Percentiles rank a stretch among this genome's conserved stretches.
These are phyloP conservation scores for Glandiceps talaboti DNA, from an alignment of 53 echinoderm and acorn worm genomes.

Conservation along the genomic window DNA sequence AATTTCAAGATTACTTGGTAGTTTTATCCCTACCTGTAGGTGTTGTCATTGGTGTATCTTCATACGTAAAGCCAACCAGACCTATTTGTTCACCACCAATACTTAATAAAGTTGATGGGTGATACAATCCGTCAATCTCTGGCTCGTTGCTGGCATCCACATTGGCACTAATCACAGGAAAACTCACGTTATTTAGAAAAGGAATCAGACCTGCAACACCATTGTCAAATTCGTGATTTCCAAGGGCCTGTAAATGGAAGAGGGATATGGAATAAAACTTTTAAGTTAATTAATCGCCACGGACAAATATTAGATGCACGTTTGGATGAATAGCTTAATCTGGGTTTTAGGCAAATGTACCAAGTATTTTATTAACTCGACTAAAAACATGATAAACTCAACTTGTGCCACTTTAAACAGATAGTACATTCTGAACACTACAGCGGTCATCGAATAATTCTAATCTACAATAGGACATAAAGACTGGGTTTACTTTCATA, in stretches of 20 bases:
- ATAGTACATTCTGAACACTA: no score
- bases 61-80: constrained; percentile 64
- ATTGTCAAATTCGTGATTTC: constrained; percentile 97
- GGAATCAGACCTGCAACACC: constrained; percentile 36
- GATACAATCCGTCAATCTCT: constrained; percentile 36
- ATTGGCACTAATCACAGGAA: constrained; percentile 64
- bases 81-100: constrained; percentile 59
- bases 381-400: no score
- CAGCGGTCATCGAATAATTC: no score
- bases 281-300: no score
- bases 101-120: constrained; percentile 28
- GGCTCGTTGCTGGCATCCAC: constrained; percentile 62
- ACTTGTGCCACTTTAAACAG: no score
- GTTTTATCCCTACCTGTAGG: constrained; percentile 11
- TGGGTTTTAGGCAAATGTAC: no score
- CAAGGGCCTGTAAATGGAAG: constrained; percentile 42
- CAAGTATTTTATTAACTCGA: no score
- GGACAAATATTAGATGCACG: no score
- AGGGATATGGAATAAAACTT: not conserved
- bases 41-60: constrained; percentile 18
- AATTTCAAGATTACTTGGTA: no score
- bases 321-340: no score
- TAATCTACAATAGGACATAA: no score
- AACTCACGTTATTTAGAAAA: constrained; percentile 39
- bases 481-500: no score